Evolutionary conservation across 1,140 invertebrate species (phyloP).

Genomic region (Penaeus indicus): DNA sequence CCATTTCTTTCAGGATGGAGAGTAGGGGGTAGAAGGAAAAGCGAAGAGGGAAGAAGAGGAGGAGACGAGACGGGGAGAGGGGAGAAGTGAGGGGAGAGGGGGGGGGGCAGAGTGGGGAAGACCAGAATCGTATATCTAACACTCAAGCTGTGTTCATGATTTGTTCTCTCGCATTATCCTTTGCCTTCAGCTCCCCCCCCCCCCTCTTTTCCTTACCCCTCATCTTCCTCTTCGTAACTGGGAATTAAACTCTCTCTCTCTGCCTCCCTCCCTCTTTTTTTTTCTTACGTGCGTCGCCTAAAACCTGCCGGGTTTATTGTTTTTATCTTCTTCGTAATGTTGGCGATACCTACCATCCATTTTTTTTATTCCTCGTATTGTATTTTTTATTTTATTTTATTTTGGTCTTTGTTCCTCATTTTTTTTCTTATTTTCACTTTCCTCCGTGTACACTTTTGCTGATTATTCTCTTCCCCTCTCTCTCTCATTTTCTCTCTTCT

Average conservation of each 20-base stretch:
- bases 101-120: background rate
- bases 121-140: background rate
- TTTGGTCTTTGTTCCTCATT: no score
- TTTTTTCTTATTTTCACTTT: background rate
- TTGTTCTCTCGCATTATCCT: conserved; percentile 9
- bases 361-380: no score
- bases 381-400: no score
- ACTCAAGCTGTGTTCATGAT: background rate
- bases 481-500: background rate
- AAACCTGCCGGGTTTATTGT: no score
- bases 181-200: background rate
- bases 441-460: background rate
- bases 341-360: no score
- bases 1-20: no score
- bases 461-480: background rate
- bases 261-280: background rate
- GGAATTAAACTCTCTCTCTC: background rate
- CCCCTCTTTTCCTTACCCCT: background rate
- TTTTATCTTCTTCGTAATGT: no score
- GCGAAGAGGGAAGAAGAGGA: no score
- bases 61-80: no score
- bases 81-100: background rate
- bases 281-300: background rate
- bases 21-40: no score
- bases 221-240: conserved; percentile 2